Percentiles rank a stretch among this genome's conserved stretches.
phyloP scores from a whole-genome alignment of 2,888 invertebrate genomes.

The Acanthosoma haemorrhoidale region DNA sequence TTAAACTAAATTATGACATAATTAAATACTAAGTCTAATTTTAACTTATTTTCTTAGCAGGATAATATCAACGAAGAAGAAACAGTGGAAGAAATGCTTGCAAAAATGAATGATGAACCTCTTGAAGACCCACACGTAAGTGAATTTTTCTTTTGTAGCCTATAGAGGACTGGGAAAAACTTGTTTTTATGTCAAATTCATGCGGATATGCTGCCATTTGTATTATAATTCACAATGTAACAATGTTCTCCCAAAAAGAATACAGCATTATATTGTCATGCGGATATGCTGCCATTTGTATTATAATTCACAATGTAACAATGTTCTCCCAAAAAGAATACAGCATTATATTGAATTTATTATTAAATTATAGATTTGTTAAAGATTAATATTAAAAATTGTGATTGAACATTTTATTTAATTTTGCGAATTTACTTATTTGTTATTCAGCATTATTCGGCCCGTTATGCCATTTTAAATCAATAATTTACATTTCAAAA shows the following conservation, averaged over 20 bases:
- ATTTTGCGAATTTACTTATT: neutral
- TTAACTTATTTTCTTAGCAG: neutral
- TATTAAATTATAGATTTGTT: too few species aligned
- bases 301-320: too few species aligned
- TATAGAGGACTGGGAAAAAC: too few species aligned
- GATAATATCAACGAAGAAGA: conserved; percentile 26
- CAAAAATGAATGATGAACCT: conserved; percentile 36
- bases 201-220: too few species aligned
- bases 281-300: too few species aligned
- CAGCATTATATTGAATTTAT: too few species aligned
- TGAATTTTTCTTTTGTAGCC: too few species aligned
- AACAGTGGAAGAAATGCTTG: conserved; percentile 36
- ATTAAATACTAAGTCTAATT: neutral
- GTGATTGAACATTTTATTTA: neutral
- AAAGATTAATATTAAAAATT: neutral
- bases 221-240: too few species aligned
- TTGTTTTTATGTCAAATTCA: too few species aligned
- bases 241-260: too few species aligned
- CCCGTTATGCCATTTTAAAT: neutral
- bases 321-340: too few species aligned
- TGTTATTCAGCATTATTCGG: neutral
- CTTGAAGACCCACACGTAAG: conserved; percentile 9
- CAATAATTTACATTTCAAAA: neutral
- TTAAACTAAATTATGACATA: neutral
- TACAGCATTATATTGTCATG: too few species aligned